Conservation (phyloP, 2,888 invertebrate genomes). For the Dryomyza anilis region DNA sequence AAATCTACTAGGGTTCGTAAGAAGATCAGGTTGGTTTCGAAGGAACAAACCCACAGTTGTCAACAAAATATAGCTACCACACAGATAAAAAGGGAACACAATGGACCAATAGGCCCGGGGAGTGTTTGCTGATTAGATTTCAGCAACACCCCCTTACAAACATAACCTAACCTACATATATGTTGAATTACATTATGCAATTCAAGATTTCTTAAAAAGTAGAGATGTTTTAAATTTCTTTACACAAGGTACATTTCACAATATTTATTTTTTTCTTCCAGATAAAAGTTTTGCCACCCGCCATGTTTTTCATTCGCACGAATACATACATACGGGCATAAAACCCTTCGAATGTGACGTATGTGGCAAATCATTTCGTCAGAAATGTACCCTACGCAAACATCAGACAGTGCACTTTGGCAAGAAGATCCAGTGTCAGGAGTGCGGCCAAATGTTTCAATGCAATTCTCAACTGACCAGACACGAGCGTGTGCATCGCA, state of each 20-base stretch:
- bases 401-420: constrained; percentile 35
- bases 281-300: constrained; percentile 15
- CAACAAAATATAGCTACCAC: too few relatives aligned
- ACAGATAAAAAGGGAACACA: too few relatives aligned
- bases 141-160: too few relatives aligned
- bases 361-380: constrained; percentile 33
- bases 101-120: too few relatives aligned
- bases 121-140: too few relatives aligned
- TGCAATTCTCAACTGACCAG: constrained; percentile 33
- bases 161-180: too few relatives aligned
- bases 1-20: too few relatives aligned
- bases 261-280: neutral
- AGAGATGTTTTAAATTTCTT: neutral
- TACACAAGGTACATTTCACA: too few relatives aligned
- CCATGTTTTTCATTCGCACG: constrained; percentile 5
- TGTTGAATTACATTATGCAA: too few relatives aligned
- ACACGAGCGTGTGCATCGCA: constrained; percentile 35
- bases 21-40: too few relatives aligned
- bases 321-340: constrained; percentile 13
- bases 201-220: neutral
- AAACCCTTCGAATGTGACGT: constrained; percentile 33
- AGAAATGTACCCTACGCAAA: constrained; percentile 33
- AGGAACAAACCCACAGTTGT: too few relatives aligned
- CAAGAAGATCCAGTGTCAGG: constrained; percentile 34
- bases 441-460: constrained; percentile 36